Base-by-base conservation (phyloP, 2,888 invertebrate genomes). In the Glaucopsyche alexis region DNA sequence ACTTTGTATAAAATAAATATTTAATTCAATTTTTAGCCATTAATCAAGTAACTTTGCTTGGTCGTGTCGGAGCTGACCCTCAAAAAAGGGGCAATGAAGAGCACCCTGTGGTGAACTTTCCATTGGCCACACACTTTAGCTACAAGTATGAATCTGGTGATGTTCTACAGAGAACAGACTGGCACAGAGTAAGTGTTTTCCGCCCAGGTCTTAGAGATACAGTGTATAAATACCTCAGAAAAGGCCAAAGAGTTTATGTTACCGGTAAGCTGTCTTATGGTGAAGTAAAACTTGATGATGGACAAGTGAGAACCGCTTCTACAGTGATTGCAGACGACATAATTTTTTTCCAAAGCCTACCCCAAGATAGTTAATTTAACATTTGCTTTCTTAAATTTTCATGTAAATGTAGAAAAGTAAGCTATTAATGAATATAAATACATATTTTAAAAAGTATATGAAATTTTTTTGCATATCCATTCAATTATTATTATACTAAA, bases 131-230 rank as follows among this genome's bases (percentile, higher is more conserved):
- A 40, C 97, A 98, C 83, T 95, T 95, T 64, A 97, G 96, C 84
- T 98, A 97, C 86, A 96, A 95, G 82, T 95, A 96, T 87, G 96
- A 96, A 81, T 91, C 94, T 83, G 98, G 97, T 7, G 97, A 97
- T 79, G 94, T 96, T 82, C 89, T 96, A 72, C 97, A 98, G 84
- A 95, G 96, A 80, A 98, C 98, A 9, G 98, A 98, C 79, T 98
- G 98, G 98, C 98, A 98, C 87, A 94, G 97, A 80, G 88, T 98
- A 71, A 96, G 96, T 80, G 96, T 98, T 8, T 98, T 98, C 85
- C 97, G 96, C 82, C 98, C 97, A 4, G 94, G 94, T 73, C 93
- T 99, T 2, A 93, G 98, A 55, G 97, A 98, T 45, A 94, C 94
- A 0, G 96, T 97, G 0, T 95, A 96, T 82, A 95, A 95, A 82